These are phyloP conservation scores for Zosterops hypoxanthus DNA, from an alignment of 2,113 vertebrate species.

Conservation along the genomic window DNA sequence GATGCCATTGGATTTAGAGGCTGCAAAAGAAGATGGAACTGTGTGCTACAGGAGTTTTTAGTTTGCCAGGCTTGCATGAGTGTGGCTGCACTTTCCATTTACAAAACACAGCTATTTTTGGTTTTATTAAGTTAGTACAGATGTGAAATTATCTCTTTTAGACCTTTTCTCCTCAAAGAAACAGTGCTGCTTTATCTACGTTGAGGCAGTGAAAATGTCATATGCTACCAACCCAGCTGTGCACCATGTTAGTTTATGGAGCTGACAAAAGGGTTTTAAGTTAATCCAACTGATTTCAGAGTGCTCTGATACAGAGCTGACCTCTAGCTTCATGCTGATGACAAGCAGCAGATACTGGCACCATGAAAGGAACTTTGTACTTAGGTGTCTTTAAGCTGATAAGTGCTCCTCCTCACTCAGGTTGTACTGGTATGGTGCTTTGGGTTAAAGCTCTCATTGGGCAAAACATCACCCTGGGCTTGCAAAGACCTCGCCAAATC, in stretches of 20 bases:
- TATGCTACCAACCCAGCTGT: background rate
- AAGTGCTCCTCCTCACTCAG: background rate
- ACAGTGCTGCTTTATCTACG: background rate
- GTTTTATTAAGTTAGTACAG: background rate
- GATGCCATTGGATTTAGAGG: background rate
- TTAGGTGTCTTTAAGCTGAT: background rate
- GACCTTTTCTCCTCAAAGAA: background rate
- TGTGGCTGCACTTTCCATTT: background rate
- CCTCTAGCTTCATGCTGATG: background rate
- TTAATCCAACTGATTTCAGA: constrained; percentile 17
- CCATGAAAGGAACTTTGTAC: background rate
- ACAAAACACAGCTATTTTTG: background rate
- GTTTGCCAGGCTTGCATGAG: background rate
- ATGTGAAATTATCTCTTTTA: background rate
- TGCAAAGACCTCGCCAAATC: background rate
- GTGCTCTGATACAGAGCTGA: background rate
- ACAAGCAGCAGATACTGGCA: background rate
- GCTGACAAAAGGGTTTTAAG: constrained; percentile 3
- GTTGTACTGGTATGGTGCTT: background rate
- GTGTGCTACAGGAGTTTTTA: background rate
- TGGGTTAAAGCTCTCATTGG: background rate
- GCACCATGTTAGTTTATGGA: background rate
- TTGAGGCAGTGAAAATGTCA: background rate
- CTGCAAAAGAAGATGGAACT: background rate
- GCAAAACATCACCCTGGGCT: background rate